Conservation (phyloP, 2,888 invertebrate species). For the Caenorhabditis afra region DNA sequence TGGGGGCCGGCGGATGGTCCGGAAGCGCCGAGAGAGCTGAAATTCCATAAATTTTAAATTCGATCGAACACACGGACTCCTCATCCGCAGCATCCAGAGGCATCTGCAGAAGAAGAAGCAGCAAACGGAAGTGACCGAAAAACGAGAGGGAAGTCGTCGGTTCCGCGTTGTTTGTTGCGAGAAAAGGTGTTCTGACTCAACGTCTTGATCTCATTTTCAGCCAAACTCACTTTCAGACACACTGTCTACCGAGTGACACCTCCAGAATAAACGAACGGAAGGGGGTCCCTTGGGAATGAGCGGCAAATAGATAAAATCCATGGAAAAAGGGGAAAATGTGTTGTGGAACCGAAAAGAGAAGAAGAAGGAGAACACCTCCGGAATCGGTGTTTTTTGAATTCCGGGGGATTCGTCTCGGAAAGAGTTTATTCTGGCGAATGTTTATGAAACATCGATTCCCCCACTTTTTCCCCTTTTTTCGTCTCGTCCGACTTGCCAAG, state of each 20-base stretch:
- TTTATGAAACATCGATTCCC: constrained; percentile 16
- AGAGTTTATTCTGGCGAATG: constrained; percentile 6
- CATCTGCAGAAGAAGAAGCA: background rate
- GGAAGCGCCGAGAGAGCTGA: constrained; percentile 2
- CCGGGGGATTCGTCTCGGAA: too few species aligned
- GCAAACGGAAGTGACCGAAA: background rate
- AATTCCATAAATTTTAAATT: constrained; percentile 56
- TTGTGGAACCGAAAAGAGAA: too few species aligned
- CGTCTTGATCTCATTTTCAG: too few species aligned
- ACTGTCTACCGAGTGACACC: too few species aligned
- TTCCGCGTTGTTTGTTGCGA: too few species aligned
- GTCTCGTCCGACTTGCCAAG: constrained; percentile 8
- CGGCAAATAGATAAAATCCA: constrained; percentile 22
- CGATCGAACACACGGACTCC: constrained; percentile 42
- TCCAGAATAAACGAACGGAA: background rate
- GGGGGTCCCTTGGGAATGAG: too few species aligned
- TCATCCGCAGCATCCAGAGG: too few species aligned
- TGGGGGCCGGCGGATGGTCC: too few species aligned
- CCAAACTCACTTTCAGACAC: too few species aligned
- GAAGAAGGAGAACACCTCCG: background rate
- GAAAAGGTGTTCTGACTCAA: too few species aligned
- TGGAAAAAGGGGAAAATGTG: constrained; percentile 6
- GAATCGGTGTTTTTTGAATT: too few species aligned
- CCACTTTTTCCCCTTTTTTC: too few species aligned
- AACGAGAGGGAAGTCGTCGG: background rate